phyloP scores from a whole-genome alignment of 2,797 vertebrate species.

The Meriones psammophilus region DNA sequence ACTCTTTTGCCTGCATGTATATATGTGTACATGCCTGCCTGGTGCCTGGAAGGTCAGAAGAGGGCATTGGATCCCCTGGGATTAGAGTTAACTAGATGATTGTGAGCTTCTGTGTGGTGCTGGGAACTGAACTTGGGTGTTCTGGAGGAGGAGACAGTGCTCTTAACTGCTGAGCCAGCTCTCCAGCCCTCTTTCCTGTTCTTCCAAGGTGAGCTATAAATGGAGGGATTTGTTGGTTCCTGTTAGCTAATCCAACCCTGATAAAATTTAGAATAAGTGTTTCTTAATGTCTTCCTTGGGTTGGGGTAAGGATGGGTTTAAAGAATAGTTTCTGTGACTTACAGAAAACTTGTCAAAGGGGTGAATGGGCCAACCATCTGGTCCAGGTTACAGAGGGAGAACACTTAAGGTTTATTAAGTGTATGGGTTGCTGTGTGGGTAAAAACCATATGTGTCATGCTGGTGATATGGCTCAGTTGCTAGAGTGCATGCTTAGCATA shows the following conservation, averaged over 20 bases:
- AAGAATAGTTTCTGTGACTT: conserved; percentile 25
- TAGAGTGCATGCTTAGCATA: not conserved
- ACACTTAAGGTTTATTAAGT: not conserved
- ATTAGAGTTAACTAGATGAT: not conserved
- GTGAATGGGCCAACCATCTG: not conserved
- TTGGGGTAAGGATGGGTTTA: not conserved
- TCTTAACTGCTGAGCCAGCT: not conserved
- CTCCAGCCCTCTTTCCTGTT: not conserved
- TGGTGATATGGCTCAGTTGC: not conserved
- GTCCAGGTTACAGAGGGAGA: not conserved
- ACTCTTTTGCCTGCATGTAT: not conserved
- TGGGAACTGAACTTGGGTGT: not conserved
- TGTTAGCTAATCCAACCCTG: not conserved
- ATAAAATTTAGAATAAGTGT: conserved; percentile 44
- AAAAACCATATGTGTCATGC: not conserved
- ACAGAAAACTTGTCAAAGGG: not conserved
- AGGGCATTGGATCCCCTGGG: not conserved
- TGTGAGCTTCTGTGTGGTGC: not conserved
- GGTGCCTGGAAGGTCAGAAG: not conserved
- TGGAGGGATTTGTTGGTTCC: conserved; percentile 45
- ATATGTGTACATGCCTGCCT: not conserved
- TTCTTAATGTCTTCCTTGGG: not conserved
- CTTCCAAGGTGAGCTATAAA: conserved; percentile 54
- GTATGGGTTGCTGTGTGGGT: not conserved
- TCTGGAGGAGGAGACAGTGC: not conserved